Evolutionary conservation across 2,113 vertebrate genomes (phyloP).

Genomic region (Callipepla californica): DNA sequence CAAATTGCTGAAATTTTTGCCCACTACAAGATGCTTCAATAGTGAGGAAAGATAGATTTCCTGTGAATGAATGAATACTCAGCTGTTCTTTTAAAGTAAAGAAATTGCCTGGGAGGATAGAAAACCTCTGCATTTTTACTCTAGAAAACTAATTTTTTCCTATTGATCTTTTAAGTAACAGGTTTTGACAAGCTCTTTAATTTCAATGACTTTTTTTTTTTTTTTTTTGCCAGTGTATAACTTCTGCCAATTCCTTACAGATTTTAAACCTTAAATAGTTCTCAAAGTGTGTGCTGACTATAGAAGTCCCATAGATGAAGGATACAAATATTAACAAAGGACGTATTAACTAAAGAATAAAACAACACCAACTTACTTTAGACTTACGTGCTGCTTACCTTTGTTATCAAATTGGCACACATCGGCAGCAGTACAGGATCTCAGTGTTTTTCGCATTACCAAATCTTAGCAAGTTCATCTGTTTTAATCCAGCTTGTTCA

Average conservation of each 20-base stretch:
- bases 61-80: neutral
- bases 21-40: neutral
- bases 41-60: neutral
- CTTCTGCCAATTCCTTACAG: neutral
- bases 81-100: neutral
- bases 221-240: neutral
- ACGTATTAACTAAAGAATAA: neutral
- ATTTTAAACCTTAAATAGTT: neutral
- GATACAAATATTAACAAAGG: neutral
- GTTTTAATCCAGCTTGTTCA: neutral
- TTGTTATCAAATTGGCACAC: neutral
- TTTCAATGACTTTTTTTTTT: neutral
- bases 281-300: neutral
- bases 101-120: accelerated
- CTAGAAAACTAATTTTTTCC: neutral
- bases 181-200: neutral
- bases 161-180: neutral
- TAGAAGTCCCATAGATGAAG: neutral
- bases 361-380: neutral
- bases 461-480: neutral
- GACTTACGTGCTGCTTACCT: neutral
- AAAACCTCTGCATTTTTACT: neutral
- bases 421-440: neutral
- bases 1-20: neutral
- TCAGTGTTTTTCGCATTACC: neutral